Evolutionary conservation across 2,888 invertebrate species (phyloP).

Genomic region (Tuta absoluta): DNA sequence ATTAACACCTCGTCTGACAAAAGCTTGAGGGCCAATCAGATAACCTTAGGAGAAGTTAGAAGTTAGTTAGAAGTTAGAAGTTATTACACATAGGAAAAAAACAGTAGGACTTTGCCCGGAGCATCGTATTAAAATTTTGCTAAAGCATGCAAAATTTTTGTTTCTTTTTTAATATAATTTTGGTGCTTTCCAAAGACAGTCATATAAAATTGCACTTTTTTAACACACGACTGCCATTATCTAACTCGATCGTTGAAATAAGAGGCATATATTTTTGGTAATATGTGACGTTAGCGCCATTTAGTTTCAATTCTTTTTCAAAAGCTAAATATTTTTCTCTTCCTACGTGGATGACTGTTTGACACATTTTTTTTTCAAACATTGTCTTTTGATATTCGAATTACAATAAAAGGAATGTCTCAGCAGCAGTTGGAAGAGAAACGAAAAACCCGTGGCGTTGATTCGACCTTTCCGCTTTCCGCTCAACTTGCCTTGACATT

Average conservation of each 20-base stretch:
- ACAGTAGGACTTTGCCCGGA: slow-evolving; percentile 28
- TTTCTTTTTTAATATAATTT: background rate
- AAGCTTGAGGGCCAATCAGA: too few species aligned
- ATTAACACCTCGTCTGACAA: too few species aligned
- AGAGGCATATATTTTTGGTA: too few species aligned
- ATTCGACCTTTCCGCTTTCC: slow-evolving; percentile 2
- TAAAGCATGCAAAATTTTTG: slow-evolving; percentile 14
- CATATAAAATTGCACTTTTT: too few species aligned
- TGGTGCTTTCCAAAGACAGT: background rate
- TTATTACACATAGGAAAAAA: slow-evolving; percentile 17
- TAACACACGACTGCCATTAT: too few species aligned
- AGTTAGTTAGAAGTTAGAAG: too few species aligned
- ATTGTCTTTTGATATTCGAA: background rate
- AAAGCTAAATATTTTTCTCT: background rate
- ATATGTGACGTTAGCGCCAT: background rate
- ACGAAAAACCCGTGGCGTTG: background rate
- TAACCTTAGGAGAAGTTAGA: too few species aligned
- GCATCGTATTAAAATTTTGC: slow-evolving; percentile 33
- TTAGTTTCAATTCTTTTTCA: background rate
- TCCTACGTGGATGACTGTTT: background rate
- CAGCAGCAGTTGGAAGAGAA: background rate
- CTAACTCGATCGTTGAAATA: too few species aligned
- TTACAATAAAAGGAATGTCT: slow-evolving; percentile 1
- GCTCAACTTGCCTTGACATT: background rate
- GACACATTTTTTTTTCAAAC: background rate